These are phyloP conservation scores for Clarias macrocephalus DNA, from an alignment of 2,113 vertebrate species.

Conservation along the genomic window DNA sequence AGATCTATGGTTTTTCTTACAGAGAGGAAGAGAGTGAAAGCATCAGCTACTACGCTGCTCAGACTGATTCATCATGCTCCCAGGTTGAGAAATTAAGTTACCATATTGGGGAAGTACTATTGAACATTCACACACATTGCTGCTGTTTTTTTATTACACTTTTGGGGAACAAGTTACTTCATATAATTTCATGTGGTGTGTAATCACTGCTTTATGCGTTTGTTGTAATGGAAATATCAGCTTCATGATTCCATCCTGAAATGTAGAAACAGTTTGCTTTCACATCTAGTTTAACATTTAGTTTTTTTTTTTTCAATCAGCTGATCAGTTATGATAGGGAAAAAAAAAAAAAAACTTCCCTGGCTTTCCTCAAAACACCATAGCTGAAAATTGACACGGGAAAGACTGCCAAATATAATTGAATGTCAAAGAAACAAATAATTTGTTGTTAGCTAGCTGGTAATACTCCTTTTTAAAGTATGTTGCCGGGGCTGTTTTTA, in stretches of 20 bases:
- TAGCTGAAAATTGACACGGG: background rate
- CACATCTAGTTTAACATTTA: background rate
- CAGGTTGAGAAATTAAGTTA: background rate
- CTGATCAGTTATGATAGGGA: background rate
- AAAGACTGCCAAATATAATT: background rate
- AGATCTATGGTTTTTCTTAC: background rate
- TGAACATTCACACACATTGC: background rate
- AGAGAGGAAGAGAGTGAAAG: background rate
- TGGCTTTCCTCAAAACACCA: background rate
- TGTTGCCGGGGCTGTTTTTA: background rate
- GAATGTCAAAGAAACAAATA: background rate
- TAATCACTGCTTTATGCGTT: background rate
- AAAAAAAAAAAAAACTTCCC: too few relatives aligned
- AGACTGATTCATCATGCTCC: background rate
- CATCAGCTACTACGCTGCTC: background rate
- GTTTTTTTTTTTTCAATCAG: background rate
- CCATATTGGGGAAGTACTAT: background rate
- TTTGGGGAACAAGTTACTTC: background rate
- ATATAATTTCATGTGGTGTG: background rate
- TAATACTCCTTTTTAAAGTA: background rate
- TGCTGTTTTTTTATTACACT: background rate
- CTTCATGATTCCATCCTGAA: background rate
- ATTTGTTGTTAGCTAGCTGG: background rate
- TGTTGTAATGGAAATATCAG: background rate
- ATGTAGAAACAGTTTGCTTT: background rate